Evolutionary conservation across 1,140 invertebrate species (phyloP), one percentile per base, ranked within the genome.

Genomic region (Andrena cerasifolii): DNA sequence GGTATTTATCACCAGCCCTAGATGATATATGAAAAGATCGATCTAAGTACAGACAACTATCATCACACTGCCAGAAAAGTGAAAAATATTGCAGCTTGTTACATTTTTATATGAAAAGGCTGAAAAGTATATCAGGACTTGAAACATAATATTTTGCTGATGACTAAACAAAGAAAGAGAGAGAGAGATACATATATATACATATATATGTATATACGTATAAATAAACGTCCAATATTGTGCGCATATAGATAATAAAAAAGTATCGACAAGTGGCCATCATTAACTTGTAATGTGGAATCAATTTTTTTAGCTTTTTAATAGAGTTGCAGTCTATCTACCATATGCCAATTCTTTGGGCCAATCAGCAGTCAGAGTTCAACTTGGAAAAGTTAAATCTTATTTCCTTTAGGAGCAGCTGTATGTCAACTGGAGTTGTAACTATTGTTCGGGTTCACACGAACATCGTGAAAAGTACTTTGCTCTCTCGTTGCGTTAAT

Each of bases 1-100:
- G 92, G 92, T 93, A 93, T 93, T 93, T 93, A 93, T 93, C 91
- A 93, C 91, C 92, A 93, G 91, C 91, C 91, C 90, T 91, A 91
- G 87, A 90, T 82, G 90, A 91, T 90, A 90, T 87, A 90, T 75
- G 76, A 85, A 88, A 86, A 89, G 79, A 73, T 82, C 76, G 68
- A 87, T 84, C 83, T 89, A 82, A 85, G 78, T 89, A 86, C 81
- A 86, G 77, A 84, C 83, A 89, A 88, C 86, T 88, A 89, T 81
- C 82, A 86, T 76, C 85, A 90, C 82, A 89, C 87, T 86, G 82
- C 72, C 62, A 82, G 66, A 87, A 76, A 80, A 86, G 59, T 72
- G 70, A 82, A 61, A 83, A 81, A 71, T 83, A 86, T 86, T 78
- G 73, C 83, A 87, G 80, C 82, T 84, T 73, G 14, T 85, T 80